These are phyloP conservation scores for Monarcha castaneiventris DNA, from an alignment of 2,113 vertebrate genomes.

Conservation along the genomic window DNA sequence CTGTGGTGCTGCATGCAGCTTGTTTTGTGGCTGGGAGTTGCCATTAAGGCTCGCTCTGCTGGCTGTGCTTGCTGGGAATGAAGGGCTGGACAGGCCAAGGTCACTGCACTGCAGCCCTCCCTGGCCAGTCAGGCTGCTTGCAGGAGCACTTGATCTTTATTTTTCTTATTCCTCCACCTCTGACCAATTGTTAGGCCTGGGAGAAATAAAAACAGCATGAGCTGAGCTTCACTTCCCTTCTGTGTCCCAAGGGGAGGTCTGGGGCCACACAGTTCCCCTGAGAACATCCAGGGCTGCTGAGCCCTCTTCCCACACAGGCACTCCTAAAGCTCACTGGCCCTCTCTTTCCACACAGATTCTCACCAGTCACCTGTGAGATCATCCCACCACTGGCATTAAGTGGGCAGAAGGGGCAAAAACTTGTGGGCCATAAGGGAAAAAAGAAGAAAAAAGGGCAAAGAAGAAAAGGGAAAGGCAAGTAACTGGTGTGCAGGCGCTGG, in stretches of 20 bases:
- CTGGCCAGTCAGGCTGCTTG: neutral
- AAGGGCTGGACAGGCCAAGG: neutral
- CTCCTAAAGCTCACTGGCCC: fast-evolving
- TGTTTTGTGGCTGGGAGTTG: neutral
- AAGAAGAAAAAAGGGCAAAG: neutral
- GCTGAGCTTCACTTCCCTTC: neutral
- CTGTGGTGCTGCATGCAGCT: neutral
- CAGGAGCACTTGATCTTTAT: neutral
- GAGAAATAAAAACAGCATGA: neutral
- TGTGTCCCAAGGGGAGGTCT: neutral
- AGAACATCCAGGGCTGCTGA: neutral
- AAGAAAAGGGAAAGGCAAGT: neutral
- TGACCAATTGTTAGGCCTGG: neutral
- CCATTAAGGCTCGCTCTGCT: neutral
- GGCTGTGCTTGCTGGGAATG: neutral
- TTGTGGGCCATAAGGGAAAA: neutral
- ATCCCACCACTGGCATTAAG: neutral
- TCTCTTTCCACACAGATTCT: neutral
- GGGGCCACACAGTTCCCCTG: neutral
- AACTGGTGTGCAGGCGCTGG: neutral
- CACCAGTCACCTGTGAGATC: neutral
- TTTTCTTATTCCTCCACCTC: neutral
- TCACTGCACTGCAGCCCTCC: fast-evolving
- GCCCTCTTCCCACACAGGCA: fast-evolving
- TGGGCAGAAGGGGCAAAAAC: neutral